A percentile compares a stretch with the other conserved stretches of the same genome.
Conservation (phyloP, 2,113 vertebrate genomes). For the Aix galericulata region DNA sequence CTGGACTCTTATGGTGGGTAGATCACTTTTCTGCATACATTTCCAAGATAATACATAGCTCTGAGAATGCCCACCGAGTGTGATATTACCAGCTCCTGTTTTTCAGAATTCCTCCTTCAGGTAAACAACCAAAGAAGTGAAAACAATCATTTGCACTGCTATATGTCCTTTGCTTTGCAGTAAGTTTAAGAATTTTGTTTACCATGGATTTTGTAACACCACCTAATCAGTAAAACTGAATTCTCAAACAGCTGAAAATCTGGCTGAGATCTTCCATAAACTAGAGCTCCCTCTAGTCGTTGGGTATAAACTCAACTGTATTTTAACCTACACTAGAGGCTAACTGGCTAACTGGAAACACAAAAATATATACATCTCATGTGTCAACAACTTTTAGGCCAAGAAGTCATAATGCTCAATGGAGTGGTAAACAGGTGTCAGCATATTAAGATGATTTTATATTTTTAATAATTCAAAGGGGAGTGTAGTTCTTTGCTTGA, state of each 20-base stretch:
- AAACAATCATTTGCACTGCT: slow-evolving; percentile 3
- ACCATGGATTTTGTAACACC: neutral
- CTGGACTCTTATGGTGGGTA: neutral
- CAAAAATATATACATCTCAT: neutral
- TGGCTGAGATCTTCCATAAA: neutral
- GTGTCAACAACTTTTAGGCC: neutral
- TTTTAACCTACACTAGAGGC: neutral
- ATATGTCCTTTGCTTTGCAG: neutral
- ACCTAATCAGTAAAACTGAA: neutral
- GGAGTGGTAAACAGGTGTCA: neutral
- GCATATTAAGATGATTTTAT: neutral
- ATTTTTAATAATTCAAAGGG: neutral
- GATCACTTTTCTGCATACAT: neutral
- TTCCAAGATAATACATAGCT: slow-evolving; percentile 4
- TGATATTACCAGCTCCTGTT: slow-evolving; percentile 14
- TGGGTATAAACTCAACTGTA: neutral
- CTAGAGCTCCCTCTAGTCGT: neutral
- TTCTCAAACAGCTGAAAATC: neutral
- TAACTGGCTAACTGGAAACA: neutral
- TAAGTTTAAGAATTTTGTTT: neutral
- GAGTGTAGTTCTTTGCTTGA: neutral
- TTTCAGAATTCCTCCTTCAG: slow-evolving; percentile 46
- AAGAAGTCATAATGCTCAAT: neutral
- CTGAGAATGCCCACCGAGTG: neutral
- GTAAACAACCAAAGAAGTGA: slow-evolving; percentile 37